phyloP scores from a whole-genome alignment of 1,140 invertebrate genomes.

The Psix sp. region DNA sequence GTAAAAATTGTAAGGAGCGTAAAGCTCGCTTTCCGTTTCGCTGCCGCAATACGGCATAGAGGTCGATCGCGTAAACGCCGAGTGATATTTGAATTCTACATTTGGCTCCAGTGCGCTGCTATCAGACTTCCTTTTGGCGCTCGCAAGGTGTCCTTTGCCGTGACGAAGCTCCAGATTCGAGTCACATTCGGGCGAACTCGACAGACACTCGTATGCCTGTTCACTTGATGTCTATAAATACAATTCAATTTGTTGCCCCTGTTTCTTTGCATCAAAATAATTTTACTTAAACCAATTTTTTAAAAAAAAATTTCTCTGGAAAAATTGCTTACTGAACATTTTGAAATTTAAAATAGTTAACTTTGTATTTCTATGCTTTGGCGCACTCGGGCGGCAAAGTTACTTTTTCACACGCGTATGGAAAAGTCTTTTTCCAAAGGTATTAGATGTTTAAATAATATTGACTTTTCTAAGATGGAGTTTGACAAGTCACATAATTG shows the following conservation, averaged over 20 bases:
- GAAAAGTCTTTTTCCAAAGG: too few relatives aligned
- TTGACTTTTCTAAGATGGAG: too few relatives aligned
- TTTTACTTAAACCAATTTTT: too few relatives aligned
- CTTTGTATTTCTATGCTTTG: too few relatives aligned
- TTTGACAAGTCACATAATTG: too few relatives aligned
- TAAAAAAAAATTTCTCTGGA: too few relatives aligned
- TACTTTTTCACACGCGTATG: too few relatives aligned
- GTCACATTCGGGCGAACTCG: slow-evolving; percentile 82
- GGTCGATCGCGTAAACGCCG: slow-evolving; percentile 77
- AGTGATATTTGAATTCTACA: slow-evolving; percentile 72
- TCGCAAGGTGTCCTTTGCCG: slow-evolving; percentile 62
- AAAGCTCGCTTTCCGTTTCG: slow-evolving; percentile 88
- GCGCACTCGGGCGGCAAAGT: too few relatives aligned
- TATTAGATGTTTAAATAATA: too few relatives aligned
- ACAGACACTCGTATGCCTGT: slow-evolving; percentile 82
- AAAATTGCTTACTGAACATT: too few relatives aligned
- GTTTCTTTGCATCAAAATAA: too few relatives aligned
- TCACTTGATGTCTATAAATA: slow-evolving; percentile 68
- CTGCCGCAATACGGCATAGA: slow-evolving; percentile 88
- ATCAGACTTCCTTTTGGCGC: slow-evolving; percentile 75
- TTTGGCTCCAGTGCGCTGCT: slow-evolving; percentile 74
- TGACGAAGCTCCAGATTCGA: slow-evolving; percentile 74
- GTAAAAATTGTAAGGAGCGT: slow-evolving; percentile 87
- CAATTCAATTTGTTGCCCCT: background rate
- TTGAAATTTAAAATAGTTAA: too few relatives aligned